Conservation (phyloP, 1,140 invertebrate species). For the Anoplophora glabripennis region DNA sequence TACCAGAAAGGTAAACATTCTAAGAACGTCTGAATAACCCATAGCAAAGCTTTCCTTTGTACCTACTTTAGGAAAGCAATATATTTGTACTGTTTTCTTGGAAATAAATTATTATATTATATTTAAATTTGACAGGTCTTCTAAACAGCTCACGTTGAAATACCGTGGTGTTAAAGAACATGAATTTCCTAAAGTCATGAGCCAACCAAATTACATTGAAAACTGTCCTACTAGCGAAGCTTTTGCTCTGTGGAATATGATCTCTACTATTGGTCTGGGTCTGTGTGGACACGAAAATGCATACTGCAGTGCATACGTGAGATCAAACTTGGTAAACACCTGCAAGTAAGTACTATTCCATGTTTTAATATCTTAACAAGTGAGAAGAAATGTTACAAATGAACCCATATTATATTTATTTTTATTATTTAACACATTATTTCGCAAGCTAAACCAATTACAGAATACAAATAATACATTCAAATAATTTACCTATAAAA, state of each 20-base stretch:
- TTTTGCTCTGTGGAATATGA: constrained; percentile 36
- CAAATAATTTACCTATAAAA: too few relatives aligned
- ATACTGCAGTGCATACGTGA: constrained; percentile 34
- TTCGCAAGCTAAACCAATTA: too few relatives aligned
- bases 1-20: constrained; percentile 18
- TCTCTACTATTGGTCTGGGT: constrained; percentile 41
- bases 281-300: constrained; percentile 38
- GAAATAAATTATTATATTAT: neutral
- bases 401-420: too few relatives aligned
- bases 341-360: constrained; percentile 36
- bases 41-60: too few relatives aligned
- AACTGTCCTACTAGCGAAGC: constrained; percentile 30
- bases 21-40: too few relatives aligned
- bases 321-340: constrained; percentile 32
- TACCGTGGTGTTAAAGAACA: constrained; percentile 25
- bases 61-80: too few relatives aligned
- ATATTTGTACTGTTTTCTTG: neutral
- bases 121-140: neutral
- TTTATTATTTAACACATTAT: too few relatives aligned
- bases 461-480: too few relatives aligned
- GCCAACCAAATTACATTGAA: constrained; percentile 19
- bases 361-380: too few relatives aligned
- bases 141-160: constrained; percentile 14
- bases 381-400: too few relatives aligned
- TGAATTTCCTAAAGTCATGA: constrained; percentile 22